Evolutionary conservation across 2,888 invertebrate genomes (phyloP).

Genomic region (Limenitis arthemis): DNA sequence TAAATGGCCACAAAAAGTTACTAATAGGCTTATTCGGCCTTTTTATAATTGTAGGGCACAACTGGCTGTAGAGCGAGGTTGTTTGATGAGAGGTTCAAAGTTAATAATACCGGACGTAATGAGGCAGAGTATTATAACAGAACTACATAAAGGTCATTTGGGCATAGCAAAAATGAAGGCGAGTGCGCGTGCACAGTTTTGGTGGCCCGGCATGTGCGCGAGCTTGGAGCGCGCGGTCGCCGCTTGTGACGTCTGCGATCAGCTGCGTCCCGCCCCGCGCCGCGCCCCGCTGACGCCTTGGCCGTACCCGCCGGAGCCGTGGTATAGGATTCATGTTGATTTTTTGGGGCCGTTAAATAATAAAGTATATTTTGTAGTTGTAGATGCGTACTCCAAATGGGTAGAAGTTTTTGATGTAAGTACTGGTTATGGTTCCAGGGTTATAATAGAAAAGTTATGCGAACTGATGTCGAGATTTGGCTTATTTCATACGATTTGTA

Average conservation of each 20-base stretch:
- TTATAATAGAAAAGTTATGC: conserved; percentile 24
- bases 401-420: conserved; percentile 18
- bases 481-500: conserved; percentile 22
- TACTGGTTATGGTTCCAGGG: conserved; percentile 3
- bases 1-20: too few relatives aligned
- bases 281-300: conserved; percentile 23
- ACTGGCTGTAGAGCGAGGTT: too few relatives aligned
- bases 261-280: conserved; percentile 4
- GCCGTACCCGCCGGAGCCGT: conserved; percentile 10
- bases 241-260: conserved; percentile 8
- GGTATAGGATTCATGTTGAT: conserved; percentile 24
- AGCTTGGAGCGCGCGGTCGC: neutral
- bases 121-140: too few relatives aligned
- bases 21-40: too few relatives aligned
- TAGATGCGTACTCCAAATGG: conserved; percentile 25
- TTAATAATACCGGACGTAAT: too few relatives aligned
- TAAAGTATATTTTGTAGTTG: conserved; percentile 13
- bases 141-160: too few relatives aligned
- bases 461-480: conserved; percentile 28
- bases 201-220: too few relatives aligned
- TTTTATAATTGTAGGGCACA: too few relatives aligned
- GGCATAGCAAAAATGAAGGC: too few relatives aligned
- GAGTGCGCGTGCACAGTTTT: too few relatives aligned
- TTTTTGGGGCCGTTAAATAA: conserved; percentile 18
- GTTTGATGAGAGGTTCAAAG: too few relatives aligned